These are phyloP conservation scores for Dicyrtoma fusca DNA, from an alignment of 2,888 invertebrate genomes.

Conservation along the genomic window DNA sequence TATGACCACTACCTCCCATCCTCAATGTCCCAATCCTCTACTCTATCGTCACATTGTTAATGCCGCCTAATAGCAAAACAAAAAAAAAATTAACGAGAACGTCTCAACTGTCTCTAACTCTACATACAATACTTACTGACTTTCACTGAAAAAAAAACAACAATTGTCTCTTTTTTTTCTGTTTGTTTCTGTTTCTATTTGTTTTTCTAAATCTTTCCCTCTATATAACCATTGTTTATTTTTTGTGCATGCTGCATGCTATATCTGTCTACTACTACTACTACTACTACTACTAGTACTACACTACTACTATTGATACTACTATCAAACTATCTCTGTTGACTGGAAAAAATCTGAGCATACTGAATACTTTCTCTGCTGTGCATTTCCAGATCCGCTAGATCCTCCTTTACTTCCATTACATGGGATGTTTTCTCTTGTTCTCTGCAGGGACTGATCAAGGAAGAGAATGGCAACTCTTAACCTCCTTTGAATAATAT, in stretches of 20 bases:
- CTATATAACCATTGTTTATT: constrained; percentile 1
- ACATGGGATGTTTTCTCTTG: constrained; percentile 51
- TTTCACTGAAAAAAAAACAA: background rate
- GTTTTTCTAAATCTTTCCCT: constrained; percentile 5
- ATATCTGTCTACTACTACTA: constrained; percentile 12
- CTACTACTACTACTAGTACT: background rate
- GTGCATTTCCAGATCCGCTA: constrained; percentile 38
- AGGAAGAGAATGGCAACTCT: constrained; percentile 56
- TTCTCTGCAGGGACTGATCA: constrained; percentile 57
- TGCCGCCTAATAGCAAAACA: constrained; percentile 51
- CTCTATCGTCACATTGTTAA: constrained; percentile 56
- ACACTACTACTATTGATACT: background rate
- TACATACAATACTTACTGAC: constrained; percentile 9
- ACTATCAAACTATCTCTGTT: background rate
- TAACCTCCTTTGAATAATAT: constrained; percentile 44
- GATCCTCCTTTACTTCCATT: constrained; percentile 31
- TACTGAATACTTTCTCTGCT: constrained; percentile 32
- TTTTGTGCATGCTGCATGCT: constrained; percentile 21
- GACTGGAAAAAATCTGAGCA: constrained; percentile 26
- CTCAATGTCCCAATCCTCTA: constrained; percentile 53
- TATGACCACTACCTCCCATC: constrained; percentile 54
- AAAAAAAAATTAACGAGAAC: constrained; percentile 5
- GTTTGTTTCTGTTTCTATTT: background rate
- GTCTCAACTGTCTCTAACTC: constrained; percentile 18
- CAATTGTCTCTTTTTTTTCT: background rate